These are phyloP conservation scores for Seriola quinqueradiata DNA, from an alignment of 2,113 vertebrate species.

Conservation along the genomic window DNA sequence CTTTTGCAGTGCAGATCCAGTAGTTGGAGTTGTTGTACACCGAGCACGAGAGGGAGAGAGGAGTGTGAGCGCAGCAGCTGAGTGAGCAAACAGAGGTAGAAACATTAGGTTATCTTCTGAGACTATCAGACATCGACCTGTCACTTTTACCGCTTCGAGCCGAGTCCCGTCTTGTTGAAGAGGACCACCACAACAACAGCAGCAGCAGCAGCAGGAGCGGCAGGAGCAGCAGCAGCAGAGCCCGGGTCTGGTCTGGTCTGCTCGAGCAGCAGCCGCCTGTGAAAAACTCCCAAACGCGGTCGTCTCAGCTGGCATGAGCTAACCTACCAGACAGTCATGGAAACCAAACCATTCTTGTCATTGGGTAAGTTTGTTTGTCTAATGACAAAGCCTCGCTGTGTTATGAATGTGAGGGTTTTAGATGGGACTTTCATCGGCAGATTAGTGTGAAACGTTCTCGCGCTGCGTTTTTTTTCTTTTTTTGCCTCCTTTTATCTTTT, in stretches of 20 bases:
- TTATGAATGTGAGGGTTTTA: not conserved
- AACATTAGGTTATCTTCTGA: conserved; percentile 78
- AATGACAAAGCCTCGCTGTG: conserved; percentile 9
- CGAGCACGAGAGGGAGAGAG: conserved; percentile 46
- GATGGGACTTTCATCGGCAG: not conserved
- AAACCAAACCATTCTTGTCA: conserved; percentile 89
- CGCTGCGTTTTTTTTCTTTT: not conserved
- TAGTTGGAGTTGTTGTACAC: conserved; percentile 83
- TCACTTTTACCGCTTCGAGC: conserved; percentile 74
- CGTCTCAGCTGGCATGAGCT: conserved; percentile 87
- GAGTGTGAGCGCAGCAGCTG: conserved; percentile 64
- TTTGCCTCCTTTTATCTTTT: conserved; percentile 12
- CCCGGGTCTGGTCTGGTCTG: conserved; percentile 26
- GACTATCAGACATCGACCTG: conserved; percentile 70
- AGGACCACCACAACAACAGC: not conserved
- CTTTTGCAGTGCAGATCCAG: conserved; percentile 81
- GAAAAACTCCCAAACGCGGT: conserved; percentile 73
- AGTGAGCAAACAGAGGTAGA: conserved; percentile 73
- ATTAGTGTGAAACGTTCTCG: conserved; percentile 6
- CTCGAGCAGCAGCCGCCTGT: conserved; percentile 59
- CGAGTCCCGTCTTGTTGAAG: conserved; percentile 45
- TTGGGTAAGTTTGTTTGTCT: conserved; percentile 84
- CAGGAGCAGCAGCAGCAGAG: conserved; percentile 30
- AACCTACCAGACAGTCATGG: conserved; percentile 82
- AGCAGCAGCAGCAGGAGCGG: not conserved